These are phyloP conservation scores for Salarias fasciatus DNA, from an alignment of 2,797 vertebrate species.

Conservation along the genomic window DNA sequence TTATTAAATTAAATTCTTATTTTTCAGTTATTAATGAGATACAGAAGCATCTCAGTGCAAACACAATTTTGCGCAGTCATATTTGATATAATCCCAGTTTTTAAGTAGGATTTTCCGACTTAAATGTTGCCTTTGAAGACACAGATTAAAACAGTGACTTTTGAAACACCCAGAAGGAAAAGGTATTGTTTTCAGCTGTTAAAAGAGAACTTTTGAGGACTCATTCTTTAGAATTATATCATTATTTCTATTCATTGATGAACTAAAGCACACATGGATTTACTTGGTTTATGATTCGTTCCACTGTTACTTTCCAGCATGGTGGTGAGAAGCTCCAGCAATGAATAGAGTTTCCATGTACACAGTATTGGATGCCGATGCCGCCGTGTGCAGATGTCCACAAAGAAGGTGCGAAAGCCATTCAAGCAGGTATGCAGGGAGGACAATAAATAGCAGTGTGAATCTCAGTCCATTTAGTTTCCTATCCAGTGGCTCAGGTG, in stretches of 20 bases:
- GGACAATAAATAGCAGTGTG: conserved; percentile 5
- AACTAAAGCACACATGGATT: not conserved
- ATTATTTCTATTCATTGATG: not conserved
- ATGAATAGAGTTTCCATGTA: not conserved
- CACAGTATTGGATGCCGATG: not conserved
- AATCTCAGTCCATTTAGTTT: conserved; percentile 42
- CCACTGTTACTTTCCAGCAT: conserved; percentile 5
- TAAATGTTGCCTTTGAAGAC: too few relatives aligned
- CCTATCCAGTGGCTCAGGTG: conserved; percentile 51
- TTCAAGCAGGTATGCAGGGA: conserved; percentile 17
- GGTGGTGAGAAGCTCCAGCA: not conserved
- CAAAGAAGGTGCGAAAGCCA: conserved; percentile 5
- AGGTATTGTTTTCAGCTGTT: too few relatives aligned
- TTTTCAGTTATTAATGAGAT: conserved; percentile 15
- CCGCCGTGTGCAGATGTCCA: conserved; percentile 2
- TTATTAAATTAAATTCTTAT: conserved; percentile 28
- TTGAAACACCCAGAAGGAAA: too few relatives aligned
- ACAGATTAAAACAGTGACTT: too few relatives aligned
- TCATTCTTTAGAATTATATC: not conserved
- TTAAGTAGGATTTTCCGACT: not conserved
- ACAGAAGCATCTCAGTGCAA: conserved; percentile 5
- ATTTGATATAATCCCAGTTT: not conserved
- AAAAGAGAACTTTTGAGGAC: too few relatives aligned
- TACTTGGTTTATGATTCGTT: not conserved
- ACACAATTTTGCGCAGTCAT: not conserved